A percentile compares a stretch with the other conserved stretches of the same genome.
phyloP scores from a whole-genome alignment of 1,140 invertebrate species.

The Lasioglossum baleicum region DNA sequence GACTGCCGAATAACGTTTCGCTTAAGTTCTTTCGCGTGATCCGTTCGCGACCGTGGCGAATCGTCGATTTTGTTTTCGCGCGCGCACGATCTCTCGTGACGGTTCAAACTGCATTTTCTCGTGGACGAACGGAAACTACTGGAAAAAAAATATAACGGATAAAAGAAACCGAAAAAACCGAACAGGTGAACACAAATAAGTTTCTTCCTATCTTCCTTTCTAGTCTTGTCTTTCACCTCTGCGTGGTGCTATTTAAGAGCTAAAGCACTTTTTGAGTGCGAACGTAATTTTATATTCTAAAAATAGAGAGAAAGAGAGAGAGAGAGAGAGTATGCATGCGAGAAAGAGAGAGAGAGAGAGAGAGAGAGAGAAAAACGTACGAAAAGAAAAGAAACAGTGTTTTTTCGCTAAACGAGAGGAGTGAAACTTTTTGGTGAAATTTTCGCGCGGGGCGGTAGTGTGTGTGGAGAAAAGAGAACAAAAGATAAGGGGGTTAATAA shows the following conservation, averaged over 20 bases:
- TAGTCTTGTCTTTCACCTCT: conserved; percentile 61
- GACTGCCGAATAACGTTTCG: conserved; percentile 31
- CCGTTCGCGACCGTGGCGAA: background rate
- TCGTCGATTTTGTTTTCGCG: conserved; percentile 2
- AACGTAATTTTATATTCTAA: conserved; percentile 41
- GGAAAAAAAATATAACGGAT: background rate
- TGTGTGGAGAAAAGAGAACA: conserved; percentile 1
- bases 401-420: background rate
- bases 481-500: background rate
- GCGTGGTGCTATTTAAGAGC: conserved; percentile 57
- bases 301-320: background rate
- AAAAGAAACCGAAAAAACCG: conserved; percentile 16
- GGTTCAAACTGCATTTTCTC: conserved; percentile 37
- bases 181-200: conserved; percentile 7
- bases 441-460: conserved; percentile 22
- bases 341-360: background rate
- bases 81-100: conserved; percentile 1
- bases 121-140: background rate
- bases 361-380: background rate
- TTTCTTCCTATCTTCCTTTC: conserved; percentile 60
- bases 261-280: conserved; percentile 42
- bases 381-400: background rate
- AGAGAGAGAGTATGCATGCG: background rate
- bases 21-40: background rate
- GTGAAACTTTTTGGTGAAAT: background rate